Evolutionary conservation across 2,797 vertebrate species (phyloP), one percentile per base, ranked within the genome.

Genomic region (Diplodus puntazzo): DNA sequence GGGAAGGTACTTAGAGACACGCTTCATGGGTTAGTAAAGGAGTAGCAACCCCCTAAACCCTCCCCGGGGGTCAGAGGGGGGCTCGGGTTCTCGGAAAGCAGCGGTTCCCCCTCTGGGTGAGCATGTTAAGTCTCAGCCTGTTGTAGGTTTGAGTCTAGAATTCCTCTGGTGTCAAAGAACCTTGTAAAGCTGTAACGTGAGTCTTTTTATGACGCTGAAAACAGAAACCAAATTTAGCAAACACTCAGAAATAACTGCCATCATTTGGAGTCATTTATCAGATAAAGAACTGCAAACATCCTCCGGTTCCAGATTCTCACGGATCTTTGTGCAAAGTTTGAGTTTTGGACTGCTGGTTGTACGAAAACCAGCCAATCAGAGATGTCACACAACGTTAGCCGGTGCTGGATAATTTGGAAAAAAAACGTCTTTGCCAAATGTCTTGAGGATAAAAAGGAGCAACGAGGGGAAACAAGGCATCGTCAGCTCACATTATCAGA

Each of bases 1-100:
- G 74, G 81, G 79, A 8, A 10, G 52, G 71, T 57, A 27, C 55
- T 82, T 75, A 82, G 68, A 65, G 81, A 88, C 87, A 88, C 62
- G 81, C 89, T 90, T 79, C 84, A 71, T 50, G 46, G 80, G 77
- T 82, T 88, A 83, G 80, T 73, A 80, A 89, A 86, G 78, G 71
- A 87, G 76, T 71, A 73, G 82, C 74, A 82, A 75, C 53, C 80
- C 80, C 79, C 27, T 81, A 61, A 89, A 88, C 63, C 59, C 30
- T 82, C 72, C 77, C 46, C 5, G 46, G 21, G 78, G 75, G 83
- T 63, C 21, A 42, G n/a, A 49, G 62, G n/a, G 12, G 39, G 76
- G 68, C 39, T 57, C 34, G n/a, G 34, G 64, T 71, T 86, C 63
- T 39, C 52, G 60, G 73, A 80, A 66, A 81, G 69, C 45, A 17